Conservation (phyloP, 2,113 vertebrate species). For the Lamprologus ornatipinnis region DNA sequence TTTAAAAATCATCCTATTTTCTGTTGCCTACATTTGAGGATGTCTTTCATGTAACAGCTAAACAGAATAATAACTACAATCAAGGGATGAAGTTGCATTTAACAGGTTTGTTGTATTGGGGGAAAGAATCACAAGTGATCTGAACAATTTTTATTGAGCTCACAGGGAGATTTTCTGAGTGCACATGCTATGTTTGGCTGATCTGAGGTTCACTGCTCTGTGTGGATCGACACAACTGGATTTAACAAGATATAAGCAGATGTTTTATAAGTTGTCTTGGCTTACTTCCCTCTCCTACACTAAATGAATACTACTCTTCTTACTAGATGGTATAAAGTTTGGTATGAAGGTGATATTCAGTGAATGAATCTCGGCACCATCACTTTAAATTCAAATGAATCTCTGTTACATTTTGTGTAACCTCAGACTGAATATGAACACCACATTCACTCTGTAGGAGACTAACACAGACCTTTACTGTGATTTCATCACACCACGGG, state of each 20-base stretch:
- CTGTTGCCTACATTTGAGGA: background rate
- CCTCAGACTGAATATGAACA: background rate
- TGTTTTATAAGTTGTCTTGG: background rate
- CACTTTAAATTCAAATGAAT: rapidly evolving
- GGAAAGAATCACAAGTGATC: background rate
- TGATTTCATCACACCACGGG: rapidly evolving
- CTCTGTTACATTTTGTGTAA: background rate
- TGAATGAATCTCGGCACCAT: background rate
- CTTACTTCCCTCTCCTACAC: background rate
- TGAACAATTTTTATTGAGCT: background rate
- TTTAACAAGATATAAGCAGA: background rate
- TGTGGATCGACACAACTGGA: background rate
- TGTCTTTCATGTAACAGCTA: background rate
- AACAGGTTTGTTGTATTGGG: background rate
- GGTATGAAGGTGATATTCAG: background rate
- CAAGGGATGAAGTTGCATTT: background rate
- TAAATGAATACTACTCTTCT: background rate
- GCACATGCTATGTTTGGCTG: background rate
- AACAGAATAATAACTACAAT: background rate
- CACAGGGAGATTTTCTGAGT: background rate
- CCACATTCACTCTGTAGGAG: background rate
- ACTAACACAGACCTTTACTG: background rate
- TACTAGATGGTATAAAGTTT: background rate
- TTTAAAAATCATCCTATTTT: background rate
- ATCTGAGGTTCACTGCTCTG: background rate